Base-by-base conservation (phyloP, 2,888 invertebrate species). In the Tinea semifulvella region DNA sequence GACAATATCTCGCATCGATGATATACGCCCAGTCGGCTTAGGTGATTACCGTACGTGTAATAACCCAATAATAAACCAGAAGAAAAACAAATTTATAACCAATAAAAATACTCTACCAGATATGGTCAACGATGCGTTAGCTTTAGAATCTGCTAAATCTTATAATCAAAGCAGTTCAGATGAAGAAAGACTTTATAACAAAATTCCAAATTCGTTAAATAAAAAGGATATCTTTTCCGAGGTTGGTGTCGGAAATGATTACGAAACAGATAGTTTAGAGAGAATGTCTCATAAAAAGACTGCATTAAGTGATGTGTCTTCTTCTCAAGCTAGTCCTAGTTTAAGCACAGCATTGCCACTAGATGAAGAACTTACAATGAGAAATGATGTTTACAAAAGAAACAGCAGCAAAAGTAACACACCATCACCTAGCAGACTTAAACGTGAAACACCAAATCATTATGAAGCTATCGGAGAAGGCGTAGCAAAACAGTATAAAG, bases 351-450 rank as follows among this genome's bases (percentile, higher is more conserved):
- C 90, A 1, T 63, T 92, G 45, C 92, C 91, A 0, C 75, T 91
- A 61, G 91, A 91, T 58, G 92, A 92, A 74, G 91, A 92, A 64
- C 72, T 92, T 51, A 91, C 90, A 17, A 90, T 91, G 81, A 82
- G 86, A 54, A 91, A 92, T 58, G 89, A 89, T 2, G 84, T 91
- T 2, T 88, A 90, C 50, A 87, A 88, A 62, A 74, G 82, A 51
- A 85, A 85, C 1, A 85, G 84, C 18, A 85, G 84, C 47, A 84
- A 83, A 2, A 81, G 80, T 47, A 70, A 68, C 39, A 79, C 80
- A 6, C 75, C 80, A 16, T 77, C 80, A 8, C 80, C 80, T 16
- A 70, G 67, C 49, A 56, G 60, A 55, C 70, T 74, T 47, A 55
- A 65, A 26, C 54, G 53, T 25, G 54, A 68, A 46, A 64, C 70